A percentile compares a stretch with the other conserved stretches of the same genome.
Evolutionary conservation across 2,888 invertebrate species (phyloP).

Genomic region (Julus scanicus): DNA sequence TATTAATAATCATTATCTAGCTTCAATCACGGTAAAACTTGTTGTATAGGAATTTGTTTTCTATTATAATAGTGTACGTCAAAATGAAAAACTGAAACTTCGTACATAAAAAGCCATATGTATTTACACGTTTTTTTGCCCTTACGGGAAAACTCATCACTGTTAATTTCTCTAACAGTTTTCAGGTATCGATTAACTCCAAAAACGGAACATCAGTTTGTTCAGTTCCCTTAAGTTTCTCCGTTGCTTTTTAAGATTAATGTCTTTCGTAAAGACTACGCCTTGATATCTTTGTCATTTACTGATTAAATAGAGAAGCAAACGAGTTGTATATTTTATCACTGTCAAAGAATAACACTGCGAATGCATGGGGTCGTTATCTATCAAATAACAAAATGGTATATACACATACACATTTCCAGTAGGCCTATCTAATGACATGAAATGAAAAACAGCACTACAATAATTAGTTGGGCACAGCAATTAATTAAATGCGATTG

Average conservation of each 20-base stretch:
- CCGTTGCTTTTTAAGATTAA: constrained; percentile 21
- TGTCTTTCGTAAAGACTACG: constrained; percentile 21
- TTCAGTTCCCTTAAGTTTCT: not conserved
- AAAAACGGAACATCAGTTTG: not conserved
- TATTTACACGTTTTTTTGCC: not conserved
- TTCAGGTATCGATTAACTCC: constrained; percentile 39
- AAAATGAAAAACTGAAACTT: too few species aligned
- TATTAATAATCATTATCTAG: not conserved
- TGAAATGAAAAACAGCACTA: constrained; percentile 30
- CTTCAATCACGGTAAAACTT: too few species aligned
- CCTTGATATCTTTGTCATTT: constrained; percentile 44
- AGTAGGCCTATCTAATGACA: not conserved
- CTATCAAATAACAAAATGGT: constrained; percentile 43
- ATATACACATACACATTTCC: not conserved
- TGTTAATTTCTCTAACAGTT: not conserved
- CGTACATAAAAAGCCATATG: not conserved
- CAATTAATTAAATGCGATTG: constrained; percentile 43
- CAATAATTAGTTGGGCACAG: constrained; percentile 21
- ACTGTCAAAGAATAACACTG: not conserved
- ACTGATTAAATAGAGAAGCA: constrained; percentile 45
- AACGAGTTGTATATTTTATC: constrained; percentile 47
- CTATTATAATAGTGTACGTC: too few species aligned
- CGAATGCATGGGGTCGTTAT: constrained; percentile 13
- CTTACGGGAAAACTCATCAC: not conserved
- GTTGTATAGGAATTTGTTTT: not conserved